These are phyloP conservation scores for Otolemur crassicaudatus DNA, from an alignment of 2,797 vertebrate species.

Conservation along the genomic window DNA sequence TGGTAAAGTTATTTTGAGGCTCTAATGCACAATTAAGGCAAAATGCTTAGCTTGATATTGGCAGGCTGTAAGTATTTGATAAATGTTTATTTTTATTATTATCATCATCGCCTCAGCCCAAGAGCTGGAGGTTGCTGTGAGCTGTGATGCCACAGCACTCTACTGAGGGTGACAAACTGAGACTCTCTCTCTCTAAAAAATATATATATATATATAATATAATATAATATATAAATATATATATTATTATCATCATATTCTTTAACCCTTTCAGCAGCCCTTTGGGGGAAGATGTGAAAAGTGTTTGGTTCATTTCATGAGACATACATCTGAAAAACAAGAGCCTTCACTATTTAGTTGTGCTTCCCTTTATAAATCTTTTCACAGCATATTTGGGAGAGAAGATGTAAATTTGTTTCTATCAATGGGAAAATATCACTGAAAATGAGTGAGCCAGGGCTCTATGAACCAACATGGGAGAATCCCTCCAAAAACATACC, in stretches of 20 bases:
- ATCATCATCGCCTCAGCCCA: too few species aligned
- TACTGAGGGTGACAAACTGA: too few species aligned
- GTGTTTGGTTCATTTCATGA: neutral
- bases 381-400: neutral
- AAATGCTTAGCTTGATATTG: neutral
- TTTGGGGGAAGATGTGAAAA: neutral
- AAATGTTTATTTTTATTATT: neutral
- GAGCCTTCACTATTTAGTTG: neutral
- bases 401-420: neutral
- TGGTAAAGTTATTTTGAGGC: neutral
- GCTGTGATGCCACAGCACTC: too few species aligned
- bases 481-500: neutral
- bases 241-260: neutral
- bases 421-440: neutral
- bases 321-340: neutral
- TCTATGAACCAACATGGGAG: neutral
- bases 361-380: neutral
- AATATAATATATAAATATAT: too few species aligned
- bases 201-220: too few species aligned
- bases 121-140: too few species aligned
- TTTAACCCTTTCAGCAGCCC: neutral
- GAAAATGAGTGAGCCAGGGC: neutral
- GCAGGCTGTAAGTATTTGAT: neutral
- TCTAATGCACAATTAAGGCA: neutral
- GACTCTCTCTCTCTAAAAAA: too few species aligned